Base-by-base conservation (phyloP, 2,888 invertebrate genomes). In the Drepanosiphum platanoidis region DNA sequence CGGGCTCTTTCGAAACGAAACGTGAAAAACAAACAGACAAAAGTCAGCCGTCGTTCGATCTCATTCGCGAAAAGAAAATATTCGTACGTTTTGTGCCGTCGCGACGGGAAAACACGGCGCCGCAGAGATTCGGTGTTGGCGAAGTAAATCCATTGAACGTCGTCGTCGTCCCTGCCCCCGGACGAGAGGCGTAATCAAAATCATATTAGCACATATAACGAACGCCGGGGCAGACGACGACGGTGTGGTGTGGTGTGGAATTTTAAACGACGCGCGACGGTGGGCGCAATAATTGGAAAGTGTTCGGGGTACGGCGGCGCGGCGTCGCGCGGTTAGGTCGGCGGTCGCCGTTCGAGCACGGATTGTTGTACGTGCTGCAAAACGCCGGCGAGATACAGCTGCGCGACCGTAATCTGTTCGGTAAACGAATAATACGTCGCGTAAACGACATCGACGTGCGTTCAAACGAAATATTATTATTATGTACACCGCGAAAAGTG, bases 141-240 rank as follows among this genome's bases (percentile, higher is more conserved):
- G 18, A 66, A 80, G 34, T 27, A 13, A 52, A 80, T n/a, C 52
- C 36, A 22, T 36, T 27, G 32, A 70, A 13, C 27, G 27, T 34
- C n/a, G 22, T 1, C 27, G 27, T 34, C n/a, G 22, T 1, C 2
- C 52, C 13, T 46, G n/a, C 70, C 36, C n/a, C n/a, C n/a, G n/a
- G n/a, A n/a, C n/a, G n/a, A n/a, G n/a, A 61, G 30, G 15, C 15
- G 39, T 64, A 61, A 82, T 82, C 70, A 72, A 71, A 72, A 72
- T 72, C 71, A 61, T 81, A 81, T 81, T 72, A 72, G 36, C 39
- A 52, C 52, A 46, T 27, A 80, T 52, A 80, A 52, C 34, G 30
- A 72, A 36, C 1, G 61, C 7, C 30, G 15, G 46, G 15, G 46
- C 68, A 39, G 22, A 81, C n/a, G n/a, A n/a, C n/a, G n/a, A n/a